A percentile compares a stretch with the other conserved stretches of the same genome.
phyloP scores from a whole-genome alignment of 35 echinoderm and acorn worm genomes.

The Acanthaster planci region DNA sequence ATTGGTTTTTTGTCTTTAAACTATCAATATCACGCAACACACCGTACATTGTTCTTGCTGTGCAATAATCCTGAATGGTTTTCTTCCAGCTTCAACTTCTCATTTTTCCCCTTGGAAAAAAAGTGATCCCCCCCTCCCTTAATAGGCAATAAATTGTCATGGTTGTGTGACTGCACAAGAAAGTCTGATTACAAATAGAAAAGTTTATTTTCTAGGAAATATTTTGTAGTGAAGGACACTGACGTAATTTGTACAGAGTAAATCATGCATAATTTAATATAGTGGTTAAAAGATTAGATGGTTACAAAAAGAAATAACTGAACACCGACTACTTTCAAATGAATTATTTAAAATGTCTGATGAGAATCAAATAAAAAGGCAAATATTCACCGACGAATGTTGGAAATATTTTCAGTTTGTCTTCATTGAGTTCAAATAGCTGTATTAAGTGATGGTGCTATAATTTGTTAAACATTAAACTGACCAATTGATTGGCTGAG shows the following conservation, averaged over 20 bases:
- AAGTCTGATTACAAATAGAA: too few relatives aligned
- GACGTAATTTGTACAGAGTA: constrained; percentile 3
- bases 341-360: not conserved
- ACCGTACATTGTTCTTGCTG: too few relatives aligned
- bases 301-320: not conserved
- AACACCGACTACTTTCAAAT: constrained; percentile 2
- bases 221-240: not conserved
- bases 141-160: too few relatives aligned
- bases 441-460: not conserved
- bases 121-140: too few relatives aligned
- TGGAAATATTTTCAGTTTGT: not conserved
- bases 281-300: not conserved
- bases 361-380: constrained; percentile 2
- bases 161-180: too few relatives aligned
- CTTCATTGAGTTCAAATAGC: not conserved
- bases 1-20: too few relatives aligned
- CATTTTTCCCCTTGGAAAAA: too few relatives aligned
- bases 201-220: constrained; percentile 1
- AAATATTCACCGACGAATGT: not conserved
- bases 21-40: too few relatives aligned
- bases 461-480: too few relatives aligned
- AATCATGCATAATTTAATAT: not conserved
- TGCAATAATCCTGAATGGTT: too few relatives aligned
- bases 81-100: too few relatives aligned
- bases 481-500: too few relatives aligned